Percentiles rank a stretch among this genome's conserved stretches.
Conservation (phyloP, 2,888 invertebrate species). For the Sesamia inferens region DNA sequence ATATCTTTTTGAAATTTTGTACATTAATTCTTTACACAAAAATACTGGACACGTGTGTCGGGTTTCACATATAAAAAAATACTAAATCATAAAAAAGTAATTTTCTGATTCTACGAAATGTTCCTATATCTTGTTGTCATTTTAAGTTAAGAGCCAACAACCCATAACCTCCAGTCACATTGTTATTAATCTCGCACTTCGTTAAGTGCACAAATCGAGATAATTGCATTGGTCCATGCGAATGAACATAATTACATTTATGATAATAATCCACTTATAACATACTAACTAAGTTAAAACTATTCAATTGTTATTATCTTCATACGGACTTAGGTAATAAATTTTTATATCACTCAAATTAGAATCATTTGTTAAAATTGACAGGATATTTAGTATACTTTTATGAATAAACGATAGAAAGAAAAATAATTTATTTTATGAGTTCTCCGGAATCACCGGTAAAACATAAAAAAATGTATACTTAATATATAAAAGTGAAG, state of each 20-base stretch:
- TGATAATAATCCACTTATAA: not conserved
- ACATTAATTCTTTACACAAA: too few relatives aligned
- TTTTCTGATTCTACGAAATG: not conserved
- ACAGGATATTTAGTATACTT: too few relatives aligned
- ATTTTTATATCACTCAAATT: not conserved
- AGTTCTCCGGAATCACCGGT: not conserved
- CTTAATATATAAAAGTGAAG: too few relatives aligned
- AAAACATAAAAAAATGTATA: not conserved
- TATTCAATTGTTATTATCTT: not conserved
- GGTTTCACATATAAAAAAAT: too few relatives aligned
- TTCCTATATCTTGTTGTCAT: not conserved
- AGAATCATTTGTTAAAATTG: too few relatives aligned
- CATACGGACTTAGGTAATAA: not conserved
- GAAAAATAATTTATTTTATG: not conserved
- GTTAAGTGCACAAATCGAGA: slow-evolving; percentile 25
- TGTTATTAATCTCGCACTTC: slow-evolving; percentile 20
- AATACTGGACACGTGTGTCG: too few relatives aligned
- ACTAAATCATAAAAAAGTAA: too few relatives aligned
- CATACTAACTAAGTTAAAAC: not conserved
- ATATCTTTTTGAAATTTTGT: too few relatives aligned
- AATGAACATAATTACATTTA: not conserved
- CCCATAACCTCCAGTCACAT: slow-evolving; percentile 18
- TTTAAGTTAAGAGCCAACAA: not conserved
- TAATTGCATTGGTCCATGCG: slow-evolving; percentile 6
- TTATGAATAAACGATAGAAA: not conserved